Evolutionary conservation across 1,140 invertebrate genomes (phyloP), one percentile per base, ranked within the genome.

Genomic region (Tetramorium simillimum): DNA sequence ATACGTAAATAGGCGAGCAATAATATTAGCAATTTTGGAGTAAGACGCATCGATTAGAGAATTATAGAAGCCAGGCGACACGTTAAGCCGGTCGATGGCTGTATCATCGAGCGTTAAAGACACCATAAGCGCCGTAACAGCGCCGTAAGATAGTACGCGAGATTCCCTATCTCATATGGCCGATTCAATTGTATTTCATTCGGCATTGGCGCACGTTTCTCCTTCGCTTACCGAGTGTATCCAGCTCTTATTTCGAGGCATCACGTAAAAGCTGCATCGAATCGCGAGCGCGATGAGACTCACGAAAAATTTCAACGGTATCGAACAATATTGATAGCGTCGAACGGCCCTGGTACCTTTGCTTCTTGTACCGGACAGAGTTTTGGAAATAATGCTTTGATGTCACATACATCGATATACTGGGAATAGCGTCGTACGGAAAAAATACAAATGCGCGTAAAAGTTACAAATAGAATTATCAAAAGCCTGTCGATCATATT

Each of bases 121-220:
- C 78, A 18, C 65, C 37, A 28, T 81, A 81, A 81, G 69, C 77
- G 77, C 24, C 77, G 51, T 70, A 81, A 70, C 49, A 56, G 51
- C 65, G 21, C 21, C 46, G 12, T 81, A 70, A 81, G 78, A 70
- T 81, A 56, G 63, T 56, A 70, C 65, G 33, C 77, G 49, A 70
- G 63, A 69, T 81, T 69, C 65, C 46, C 21, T 81, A 81, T 81
- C 77, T 81, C 63, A 37, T 49, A 70, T 21, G 51, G 78, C 28
- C 63, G 78, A 70, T 69, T 21, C 63, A 81, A 81, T 81, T 81
- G 78, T 70, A 81, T 81, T 81, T 70, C 65, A 81, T 43, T 70
- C 49, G 16, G 33, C 49, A 14, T 16, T 21, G 60, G 28, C 28
- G 77, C 77, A 53, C 77, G 33, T 81, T 80, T 43, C 21, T 28